Percentiles rank a stretch among this genome's conserved stretches.
These are phyloP conservation scores for Eueides isabella DNA, from an alignment of 1,140 invertebrate genomes.

Conservation along the genomic window DNA sequence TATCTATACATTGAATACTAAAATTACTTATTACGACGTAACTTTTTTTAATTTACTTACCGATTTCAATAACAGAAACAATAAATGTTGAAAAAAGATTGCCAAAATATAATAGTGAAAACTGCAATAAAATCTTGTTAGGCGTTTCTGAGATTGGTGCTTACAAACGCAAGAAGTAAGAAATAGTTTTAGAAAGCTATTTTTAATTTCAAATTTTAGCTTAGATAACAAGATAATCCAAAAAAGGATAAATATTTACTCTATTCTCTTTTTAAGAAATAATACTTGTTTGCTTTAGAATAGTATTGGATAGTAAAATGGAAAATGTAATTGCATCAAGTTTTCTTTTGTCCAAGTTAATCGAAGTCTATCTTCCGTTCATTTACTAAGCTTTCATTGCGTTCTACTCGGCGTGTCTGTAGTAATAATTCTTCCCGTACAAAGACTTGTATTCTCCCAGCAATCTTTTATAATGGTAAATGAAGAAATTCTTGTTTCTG, in stretches of 20 bases:
- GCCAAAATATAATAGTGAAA: too few species aligned
- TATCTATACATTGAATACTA: too few species aligned
- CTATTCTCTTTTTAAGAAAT: constrained; percentile 32
- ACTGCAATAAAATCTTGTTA: too few species aligned
- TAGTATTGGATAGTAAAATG: constrained; percentile 31
- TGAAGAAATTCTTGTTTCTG: constrained; percentile 5
- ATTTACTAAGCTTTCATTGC: constrained; percentile 3
- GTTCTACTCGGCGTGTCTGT: neutral
- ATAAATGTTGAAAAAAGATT: too few species aligned
- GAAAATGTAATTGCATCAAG: constrained; percentile 36
- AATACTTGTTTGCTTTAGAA: constrained; percentile 34
- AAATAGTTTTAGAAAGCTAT: neutral
- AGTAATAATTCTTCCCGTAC: constrained; percentile 9
- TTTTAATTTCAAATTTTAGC: neutral
- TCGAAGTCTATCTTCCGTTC: constrained; percentile 16
- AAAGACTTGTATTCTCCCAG: constrained; percentile 2
- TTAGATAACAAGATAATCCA: neutral
- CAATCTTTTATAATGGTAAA: constrained; percentile 9
- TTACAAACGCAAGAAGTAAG: too few species aligned
- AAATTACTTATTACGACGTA: too few species aligned
- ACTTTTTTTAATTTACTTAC: too few species aligned
- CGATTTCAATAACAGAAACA: too few species aligned
- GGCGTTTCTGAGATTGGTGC: too few species aligned
- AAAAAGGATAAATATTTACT: neutral
- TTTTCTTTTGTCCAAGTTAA: constrained; percentile 40